Conservation (phyloP, 2,113 vertebrate species). For the Coryphaenoides rupestris region DNA sequence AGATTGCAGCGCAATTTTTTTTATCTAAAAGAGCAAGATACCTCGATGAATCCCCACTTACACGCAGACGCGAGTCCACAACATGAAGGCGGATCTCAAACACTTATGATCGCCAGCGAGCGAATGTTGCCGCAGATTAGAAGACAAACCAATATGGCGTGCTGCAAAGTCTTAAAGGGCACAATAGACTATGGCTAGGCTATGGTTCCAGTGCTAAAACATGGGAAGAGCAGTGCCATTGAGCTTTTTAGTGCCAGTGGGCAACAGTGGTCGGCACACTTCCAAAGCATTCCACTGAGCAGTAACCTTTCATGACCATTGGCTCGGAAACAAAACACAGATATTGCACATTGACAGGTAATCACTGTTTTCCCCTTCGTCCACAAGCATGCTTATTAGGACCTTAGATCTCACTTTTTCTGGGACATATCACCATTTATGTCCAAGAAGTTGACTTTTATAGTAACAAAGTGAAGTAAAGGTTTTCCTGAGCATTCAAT, state of each 20-base stretch:
- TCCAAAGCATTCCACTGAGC: conserved; percentile 3
- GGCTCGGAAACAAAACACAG: no score
- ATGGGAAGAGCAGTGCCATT: conserved; percentile 5
- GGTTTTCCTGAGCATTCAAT: no score
- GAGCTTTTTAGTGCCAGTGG: not conserved
- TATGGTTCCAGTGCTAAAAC: conserved; percentile 11
- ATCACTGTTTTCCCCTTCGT: no score
- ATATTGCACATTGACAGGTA: no score
- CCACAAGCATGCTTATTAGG: no score
- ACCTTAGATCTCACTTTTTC: no score
- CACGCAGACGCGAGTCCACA: not conserved
- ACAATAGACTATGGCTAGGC: conserved; percentile 8
- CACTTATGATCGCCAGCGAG: not conserved
- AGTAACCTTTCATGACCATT: no score
- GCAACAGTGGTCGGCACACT: conserved; percentile 16
- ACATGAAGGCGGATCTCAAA: not conserved
- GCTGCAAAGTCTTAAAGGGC: not conserved
- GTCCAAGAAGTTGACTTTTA: no score
- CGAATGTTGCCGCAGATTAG: not conserved
- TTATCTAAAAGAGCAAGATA: conserved; percentile 3
- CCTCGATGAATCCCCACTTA: not conserved
- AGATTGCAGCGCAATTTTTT: conserved; percentile 25
- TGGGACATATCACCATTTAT: no score
- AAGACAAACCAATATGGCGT: conserved; percentile 16
- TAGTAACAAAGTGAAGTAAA: no score